A percentile compares a stretch with the other conserved stretches of the same genome.
Evolutionary conservation across 2,888 invertebrate species (phyloP).

Genomic region (Phlogophora meticulosa): DNA sequence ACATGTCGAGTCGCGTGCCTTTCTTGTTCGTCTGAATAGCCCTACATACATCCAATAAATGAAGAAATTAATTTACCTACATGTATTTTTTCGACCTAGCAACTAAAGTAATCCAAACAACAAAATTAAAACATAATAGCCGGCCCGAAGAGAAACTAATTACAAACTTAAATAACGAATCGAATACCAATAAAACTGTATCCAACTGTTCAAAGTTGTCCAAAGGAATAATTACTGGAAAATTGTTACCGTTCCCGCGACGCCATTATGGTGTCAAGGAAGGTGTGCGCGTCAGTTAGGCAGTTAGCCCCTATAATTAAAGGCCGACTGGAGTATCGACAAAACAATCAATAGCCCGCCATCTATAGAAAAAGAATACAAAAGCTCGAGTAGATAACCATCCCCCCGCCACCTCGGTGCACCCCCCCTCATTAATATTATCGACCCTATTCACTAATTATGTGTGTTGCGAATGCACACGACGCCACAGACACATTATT

Average conservation of each 20-base stretch:
- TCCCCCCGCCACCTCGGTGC: slow-evolving; percentile 73
- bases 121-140: slow-evolving; percentile 44
- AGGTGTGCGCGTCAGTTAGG: slow-evolving; percentile 86
- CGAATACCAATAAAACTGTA: slow-evolving; percentile 74
- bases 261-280: slow-evolving; percentile 87
- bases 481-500: slow-evolving; percentile 71
- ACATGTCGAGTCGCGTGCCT: accelerated
- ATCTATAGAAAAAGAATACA: slow-evolving; percentile 89
- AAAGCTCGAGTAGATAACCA: slow-evolving; percentile 90
- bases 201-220: slow-evolving; percentile 79
- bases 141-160: slow-evolving; percentile 56
- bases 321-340: slow-evolving; percentile 85
- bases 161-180: slow-evolving; percentile 64
- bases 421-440: slow-evolving; percentile 90
- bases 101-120: slow-evolving; percentile 21
- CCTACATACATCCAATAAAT: too few relatives aligned
- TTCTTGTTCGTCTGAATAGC: background rate
- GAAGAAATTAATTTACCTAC: too few relatives aligned
- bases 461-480: slow-evolving; percentile 90
- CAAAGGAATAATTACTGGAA: slow-evolving; percentile 86
- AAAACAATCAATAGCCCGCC: slow-evolving; percentile 87
- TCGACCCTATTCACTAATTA: slow-evolving; percentile 91
- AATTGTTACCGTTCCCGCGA: slow-evolving; percentile 81
- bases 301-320: slow-evolving; percentile 89
- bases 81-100: background rate